A percentile compares a stretch with the other conserved stretches of the same genome.
These are phyloP conservation scores for Nautilus pompilius DNA, from an alignment of 1,140 invertebrate species.

Conservation along the genomic window DNA sequence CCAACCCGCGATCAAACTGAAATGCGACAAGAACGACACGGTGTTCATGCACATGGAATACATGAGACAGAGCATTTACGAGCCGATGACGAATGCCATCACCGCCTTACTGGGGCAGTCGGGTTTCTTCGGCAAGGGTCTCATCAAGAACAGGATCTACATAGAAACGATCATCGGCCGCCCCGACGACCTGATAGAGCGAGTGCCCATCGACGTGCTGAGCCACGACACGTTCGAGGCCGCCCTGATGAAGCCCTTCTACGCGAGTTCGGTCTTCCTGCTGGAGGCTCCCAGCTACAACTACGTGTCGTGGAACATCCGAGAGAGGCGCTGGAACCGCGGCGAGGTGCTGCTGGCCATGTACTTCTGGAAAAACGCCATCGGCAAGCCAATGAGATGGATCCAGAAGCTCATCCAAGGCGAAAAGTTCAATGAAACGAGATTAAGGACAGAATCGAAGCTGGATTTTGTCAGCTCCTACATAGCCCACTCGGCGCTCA, in stretches of 20 bases:
- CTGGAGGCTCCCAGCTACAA: slow-evolving; percentile 42
- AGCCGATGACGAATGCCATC: slow-evolving; percentile 44
- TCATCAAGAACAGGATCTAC: slow-evolving; percentile 43
- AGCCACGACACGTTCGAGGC: slow-evolving; percentile 51
- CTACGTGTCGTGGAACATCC: slow-evolving; percentile 45
- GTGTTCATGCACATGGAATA: slow-evolving; percentile 45
- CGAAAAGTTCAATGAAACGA: slow-evolving; percentile 28
- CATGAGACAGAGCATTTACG: slow-evolving; percentile 39
- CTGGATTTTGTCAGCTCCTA: slow-evolving; percentile 42
- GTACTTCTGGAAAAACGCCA: slow-evolving; percentile 42
- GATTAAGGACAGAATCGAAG: slow-evolving; percentile 32
- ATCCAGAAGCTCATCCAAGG: slow-evolving; percentile 34
- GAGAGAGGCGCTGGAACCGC: slow-evolving; percentile 45
- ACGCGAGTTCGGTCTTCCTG: slow-evolving; percentile 28
- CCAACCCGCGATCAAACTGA: slow-evolving; percentile 45
- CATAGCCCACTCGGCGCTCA: slow-evolving; percentile 36
- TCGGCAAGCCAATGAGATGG: slow-evolving; percentile 39
- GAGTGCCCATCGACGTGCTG: slow-evolving; percentile 47
- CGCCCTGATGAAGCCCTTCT: slow-evolving; percentile 37
- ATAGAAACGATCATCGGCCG: slow-evolving; percentile 44
- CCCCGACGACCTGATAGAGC: slow-evolving; percentile 35
- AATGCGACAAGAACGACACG: slow-evolving; percentile 29
- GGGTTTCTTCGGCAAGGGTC: slow-evolving; percentile 43
- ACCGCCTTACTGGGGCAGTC: slow-evolving; percentile 40
- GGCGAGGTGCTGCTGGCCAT: slow-evolving; percentile 42